Conservation (phyloP, 2,888 invertebrate species). For the Diloba caeruleocephala region DNA sequence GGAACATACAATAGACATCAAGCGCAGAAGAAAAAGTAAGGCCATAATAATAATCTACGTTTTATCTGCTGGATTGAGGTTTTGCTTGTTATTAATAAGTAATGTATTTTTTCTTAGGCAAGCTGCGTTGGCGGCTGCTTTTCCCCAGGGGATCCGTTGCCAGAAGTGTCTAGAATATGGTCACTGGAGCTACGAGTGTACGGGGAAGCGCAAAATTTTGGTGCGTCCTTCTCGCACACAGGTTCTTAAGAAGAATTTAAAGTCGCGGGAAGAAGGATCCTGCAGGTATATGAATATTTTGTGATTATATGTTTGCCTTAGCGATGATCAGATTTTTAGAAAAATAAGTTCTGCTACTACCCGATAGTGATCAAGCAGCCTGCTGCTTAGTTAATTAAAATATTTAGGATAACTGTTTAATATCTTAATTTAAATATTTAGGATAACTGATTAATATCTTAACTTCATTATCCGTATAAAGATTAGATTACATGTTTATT, state of each 20-base stretch:
- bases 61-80: slow-evolving; percentile 6
- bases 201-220: slow-evolving; percentile 95
- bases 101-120: slow-evolving; percentile 71
- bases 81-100: slow-evolving; percentile 33
- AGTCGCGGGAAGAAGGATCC: slow-evolving; percentile 72
- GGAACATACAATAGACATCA: slow-evolving; percentile 86
- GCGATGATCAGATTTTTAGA: slow-evolving; percentile 13
- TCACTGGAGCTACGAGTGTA: slow-evolving; percentile 98
- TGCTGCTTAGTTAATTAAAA: no score
- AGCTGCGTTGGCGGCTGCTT: slow-evolving; percentile 90
- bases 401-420: no score
- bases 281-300: slow-evolving; percentile 70
- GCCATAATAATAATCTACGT: slow-evolving; percentile 30
- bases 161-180: slow-evolving; percentile 98
- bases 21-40: slow-evolving; percentile 82
- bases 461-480: no score
- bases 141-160: slow-evolving; percentile 94
- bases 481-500: no score
- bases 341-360: slow-evolving; percentile 15
- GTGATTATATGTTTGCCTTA: not conserved
- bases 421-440: no score
- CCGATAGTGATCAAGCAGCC: not conserved
- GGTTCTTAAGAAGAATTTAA: slow-evolving; percentile 91
- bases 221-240: slow-evolving; percentile 95
- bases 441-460: no score